These are phyloP conservation scores for Pachycephala philippinensis DNA, from an alignment of 2,113 vertebrate genomes.

Conservation along the genomic window DNA sequence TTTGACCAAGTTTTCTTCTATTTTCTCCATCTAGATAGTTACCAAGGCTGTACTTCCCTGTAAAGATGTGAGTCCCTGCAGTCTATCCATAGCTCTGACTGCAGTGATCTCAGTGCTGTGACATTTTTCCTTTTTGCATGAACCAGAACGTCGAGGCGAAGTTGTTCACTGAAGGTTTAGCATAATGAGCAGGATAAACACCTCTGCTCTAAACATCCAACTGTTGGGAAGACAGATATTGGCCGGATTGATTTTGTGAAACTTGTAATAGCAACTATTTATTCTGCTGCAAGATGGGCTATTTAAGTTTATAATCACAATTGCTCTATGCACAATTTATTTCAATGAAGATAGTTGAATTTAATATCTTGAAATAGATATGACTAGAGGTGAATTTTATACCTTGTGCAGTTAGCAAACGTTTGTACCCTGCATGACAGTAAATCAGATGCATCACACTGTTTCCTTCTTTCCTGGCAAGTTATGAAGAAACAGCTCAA, in stretches of 20 bases:
- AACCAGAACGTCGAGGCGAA: accelerated
- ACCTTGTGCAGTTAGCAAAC: neutral
- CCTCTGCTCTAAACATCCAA: neutral
- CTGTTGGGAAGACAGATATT: neutral
- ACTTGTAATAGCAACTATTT: neutral
- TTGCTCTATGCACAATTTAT: neutral
- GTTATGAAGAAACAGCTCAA: neutral
- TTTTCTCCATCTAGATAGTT: neutral
- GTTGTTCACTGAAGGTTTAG: neutral
- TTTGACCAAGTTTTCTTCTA: neutral
- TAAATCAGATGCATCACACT: neutral
- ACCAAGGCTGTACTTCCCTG: neutral
- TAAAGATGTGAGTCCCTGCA: neutral
- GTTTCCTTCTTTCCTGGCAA: constrained; percentile 7
- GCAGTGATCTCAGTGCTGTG: neutral
- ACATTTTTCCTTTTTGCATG: neutral
- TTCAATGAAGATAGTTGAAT: neutral
- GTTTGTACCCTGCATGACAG: neutral
- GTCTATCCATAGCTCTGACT: neutral
- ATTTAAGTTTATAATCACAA: neutral
- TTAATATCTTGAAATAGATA: neutral
- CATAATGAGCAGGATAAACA: neutral
- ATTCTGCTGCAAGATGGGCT: neutral
- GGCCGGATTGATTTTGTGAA: neutral
- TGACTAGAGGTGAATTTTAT: neutral